phyloP scores from a whole-genome alignment of 2,888 invertebrate genomes.

The Chydorus sphaericus region DNA sequence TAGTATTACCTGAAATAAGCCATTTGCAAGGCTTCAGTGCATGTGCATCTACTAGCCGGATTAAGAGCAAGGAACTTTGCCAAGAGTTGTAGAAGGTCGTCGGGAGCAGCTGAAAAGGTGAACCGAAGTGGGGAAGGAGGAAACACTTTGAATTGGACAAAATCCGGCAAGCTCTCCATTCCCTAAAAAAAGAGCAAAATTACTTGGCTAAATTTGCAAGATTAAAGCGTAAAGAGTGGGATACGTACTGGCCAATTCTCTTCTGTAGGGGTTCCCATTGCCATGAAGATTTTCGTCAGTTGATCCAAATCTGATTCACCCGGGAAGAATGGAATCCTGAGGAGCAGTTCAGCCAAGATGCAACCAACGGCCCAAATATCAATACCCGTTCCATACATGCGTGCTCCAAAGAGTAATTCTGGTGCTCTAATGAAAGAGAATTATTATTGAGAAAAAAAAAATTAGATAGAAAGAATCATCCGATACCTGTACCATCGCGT shows the following conservation, averaged over 20 bases:
- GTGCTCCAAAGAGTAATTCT: conserved; percentile 86
- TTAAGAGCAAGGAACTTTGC: conserved; percentile 61
- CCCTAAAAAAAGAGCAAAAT: conserved; percentile 18
- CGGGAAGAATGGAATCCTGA: conserved; percentile 84
- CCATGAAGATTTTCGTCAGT: conserved; percentile 83
- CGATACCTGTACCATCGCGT: conserved; percentile 78
- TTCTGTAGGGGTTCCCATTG: conserved; percentile 83
- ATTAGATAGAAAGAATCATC: not conserved
- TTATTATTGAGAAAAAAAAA: not conserved
- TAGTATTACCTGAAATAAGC: conserved; percentile 33
- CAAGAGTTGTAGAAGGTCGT: conserved; percentile 74
- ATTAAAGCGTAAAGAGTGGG: not conserved
- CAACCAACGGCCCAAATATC: conserved; percentile 99
- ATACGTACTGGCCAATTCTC: conserved; percentile 71
- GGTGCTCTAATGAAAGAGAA: conserved; percentile 46
- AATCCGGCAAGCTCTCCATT: conserved; percentile 54
- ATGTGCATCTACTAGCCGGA: conserved; percentile 65
- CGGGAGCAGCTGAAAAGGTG: conserved; percentile 89
- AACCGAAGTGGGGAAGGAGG: conserved; percentile 69
- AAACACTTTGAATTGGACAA: conserved; percentile 77
- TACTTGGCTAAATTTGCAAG: not conserved
- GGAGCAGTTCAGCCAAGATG: conserved; percentile 82
- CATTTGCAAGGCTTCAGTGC: conserved; percentile 73
- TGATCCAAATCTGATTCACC: conserved; percentile 97
- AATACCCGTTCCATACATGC: conserved; percentile 86